These are phyloP conservation scores for Poeciliopsis occidentalis DNA, from an alignment of 2,113 vertebrate genomes.

Conservation along the genomic window DNA sequence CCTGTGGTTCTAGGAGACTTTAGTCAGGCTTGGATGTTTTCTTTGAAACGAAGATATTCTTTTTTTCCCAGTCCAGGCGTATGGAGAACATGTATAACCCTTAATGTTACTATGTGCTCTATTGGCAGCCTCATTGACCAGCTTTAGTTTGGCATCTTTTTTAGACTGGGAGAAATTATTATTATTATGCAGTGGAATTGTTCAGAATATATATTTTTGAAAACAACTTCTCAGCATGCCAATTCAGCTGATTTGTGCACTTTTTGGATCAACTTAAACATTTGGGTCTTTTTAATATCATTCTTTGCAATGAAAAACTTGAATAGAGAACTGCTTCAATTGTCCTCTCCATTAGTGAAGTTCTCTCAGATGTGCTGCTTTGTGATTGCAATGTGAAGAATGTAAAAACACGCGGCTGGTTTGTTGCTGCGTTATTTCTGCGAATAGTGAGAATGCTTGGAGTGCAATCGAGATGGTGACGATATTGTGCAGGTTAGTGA, in stretches of 20 bases:
- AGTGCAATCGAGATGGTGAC: background rate
- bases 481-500: background rate
- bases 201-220: too few relatives aligned
- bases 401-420: conserved; percentile 30
- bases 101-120: too few relatives aligned
- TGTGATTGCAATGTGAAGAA: conserved; percentile 19
- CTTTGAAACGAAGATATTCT: background rate
- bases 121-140: background rate
- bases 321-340: background rate
- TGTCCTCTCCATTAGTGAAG: too few relatives aligned
- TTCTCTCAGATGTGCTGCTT: background rate
- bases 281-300: background rate
- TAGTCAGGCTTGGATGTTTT: background rate
- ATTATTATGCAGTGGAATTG: too few relatives aligned
- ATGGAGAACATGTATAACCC: too few relatives aligned
- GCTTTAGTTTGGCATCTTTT: too few relatives aligned
- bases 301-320: background rate
- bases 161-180: too few relatives aligned
- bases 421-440: conserved; percentile 6
- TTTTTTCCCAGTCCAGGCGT: too few relatives aligned
- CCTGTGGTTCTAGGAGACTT: background rate
- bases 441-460: background rate
- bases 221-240: too few relatives aligned
- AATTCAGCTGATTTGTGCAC: too few relatives aligned
- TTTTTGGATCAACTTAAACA: too few relatives aligned